A percentile compares a stretch with the other conserved stretches of the same genome.
Evolutionary conservation across 2,888 invertebrate species (phyloP).

Genomic region (Leptopilina drosophilae): DNA sequence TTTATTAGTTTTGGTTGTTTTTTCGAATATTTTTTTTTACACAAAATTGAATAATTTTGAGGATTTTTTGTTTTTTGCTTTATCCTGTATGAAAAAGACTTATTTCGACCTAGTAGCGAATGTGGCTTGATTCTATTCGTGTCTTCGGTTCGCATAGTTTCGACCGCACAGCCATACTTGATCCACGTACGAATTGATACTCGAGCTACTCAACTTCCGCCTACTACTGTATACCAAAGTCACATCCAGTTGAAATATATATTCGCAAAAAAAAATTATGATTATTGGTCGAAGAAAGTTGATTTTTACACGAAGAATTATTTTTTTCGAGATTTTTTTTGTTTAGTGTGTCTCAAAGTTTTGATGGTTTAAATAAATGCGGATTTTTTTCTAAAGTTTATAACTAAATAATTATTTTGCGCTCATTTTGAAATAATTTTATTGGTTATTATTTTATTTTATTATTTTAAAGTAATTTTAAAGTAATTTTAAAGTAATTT

Average conservation of each 20-base stretch:
- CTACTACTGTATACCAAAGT: constrained; percentile 40
- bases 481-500: no score
- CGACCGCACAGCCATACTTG: constrained; percentile 36
- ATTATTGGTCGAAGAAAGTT: no score
- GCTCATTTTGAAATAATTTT: no score
- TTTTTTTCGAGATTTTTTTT: no score
- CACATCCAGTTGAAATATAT: constrained; percentile 16
- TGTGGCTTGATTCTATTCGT: constrained; percentile 51
- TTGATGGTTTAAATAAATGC: no score
- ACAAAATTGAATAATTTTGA: not conserved
- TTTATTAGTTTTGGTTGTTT: not conserved
- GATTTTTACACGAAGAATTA: no score
- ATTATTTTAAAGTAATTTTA: no score
- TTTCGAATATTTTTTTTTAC: not conserved
- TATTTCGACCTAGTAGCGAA: constrained; percentile 31
- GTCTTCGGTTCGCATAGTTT: constrained; percentile 50
- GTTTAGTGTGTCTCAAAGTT: no score
- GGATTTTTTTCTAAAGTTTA: no score
- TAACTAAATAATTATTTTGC: no score
- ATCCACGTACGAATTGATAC: constrained; percentile 27
- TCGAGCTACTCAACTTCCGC: constrained; percentile 46
- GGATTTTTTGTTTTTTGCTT: not conserved
- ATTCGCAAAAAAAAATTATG: not conserved
- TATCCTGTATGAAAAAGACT: not conserved
- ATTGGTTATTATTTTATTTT: no score